phyloP scores from a whole-genome alignment of 2,797 vertebrate species.

The Myotis pilosus region DNA sequence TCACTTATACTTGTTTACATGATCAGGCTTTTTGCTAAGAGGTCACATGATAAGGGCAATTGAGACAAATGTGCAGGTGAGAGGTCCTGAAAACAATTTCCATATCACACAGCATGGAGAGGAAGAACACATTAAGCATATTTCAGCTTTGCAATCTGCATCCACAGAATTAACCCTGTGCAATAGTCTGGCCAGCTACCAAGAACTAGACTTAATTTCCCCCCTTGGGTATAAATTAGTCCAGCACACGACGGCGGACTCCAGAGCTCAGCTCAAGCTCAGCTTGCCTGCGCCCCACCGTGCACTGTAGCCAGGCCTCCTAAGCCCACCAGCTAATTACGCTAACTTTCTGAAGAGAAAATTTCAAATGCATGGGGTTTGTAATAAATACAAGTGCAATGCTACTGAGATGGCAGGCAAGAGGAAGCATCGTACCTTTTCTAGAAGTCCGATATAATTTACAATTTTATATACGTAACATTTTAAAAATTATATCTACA shows the following conservation, averaged over 20 bases:
- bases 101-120: background rate
- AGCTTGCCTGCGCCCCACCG: background rate
- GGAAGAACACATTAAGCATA: background rate
- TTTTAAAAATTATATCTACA: background rate
- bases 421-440: background rate
- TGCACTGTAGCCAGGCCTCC: conserved; percentile 26
- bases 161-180: conserved; percentile 46
- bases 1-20: background rate
- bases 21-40: background rate
- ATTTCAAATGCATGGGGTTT: background rate
- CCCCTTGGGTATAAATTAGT: conserved; percentile 81
- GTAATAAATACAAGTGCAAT: background rate
- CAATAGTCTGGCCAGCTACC: conserved; percentile 66
- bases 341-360: conserved; percentile 46
- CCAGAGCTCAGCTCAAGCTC: background rate
- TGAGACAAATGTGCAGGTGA: background rate
- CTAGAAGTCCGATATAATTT: background rate
- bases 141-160: conserved; percentile 3
- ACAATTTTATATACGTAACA: background rate
- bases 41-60: background rate
- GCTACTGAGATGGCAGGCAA: background rate
- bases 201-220: conserved; percentile 67
- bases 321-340: conserved; percentile 55
- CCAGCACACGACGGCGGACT: background rate
- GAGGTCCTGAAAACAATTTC: background rate